These are phyloP conservation scores for Heliconius nattereri DNA, from an alignment of 1,140 invertebrate species.

Conservation along the genomic window DNA sequence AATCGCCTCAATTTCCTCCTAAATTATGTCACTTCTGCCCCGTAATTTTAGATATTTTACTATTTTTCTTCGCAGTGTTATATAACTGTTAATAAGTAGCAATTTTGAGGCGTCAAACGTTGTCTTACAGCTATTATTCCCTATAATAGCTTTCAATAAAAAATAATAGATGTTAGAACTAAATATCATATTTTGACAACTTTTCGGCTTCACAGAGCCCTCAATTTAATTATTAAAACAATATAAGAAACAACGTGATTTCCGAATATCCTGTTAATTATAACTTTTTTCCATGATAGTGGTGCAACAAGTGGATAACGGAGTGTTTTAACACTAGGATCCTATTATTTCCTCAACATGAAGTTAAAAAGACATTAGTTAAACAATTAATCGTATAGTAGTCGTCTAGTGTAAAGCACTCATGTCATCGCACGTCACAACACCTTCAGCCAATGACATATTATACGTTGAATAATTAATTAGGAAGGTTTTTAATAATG, in stretches of 20 bases:
- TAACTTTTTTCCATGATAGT: too few relatives aligned
- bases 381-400: background rate
- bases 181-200: background rate
- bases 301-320: background rate
- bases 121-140: slow-evolving; percentile 3
- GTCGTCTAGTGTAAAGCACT: background rate
- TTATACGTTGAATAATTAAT: slow-evolving; percentile 10
- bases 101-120: slow-evolving; percentile 25
- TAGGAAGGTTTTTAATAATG: background rate
- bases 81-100: slow-evolving; percentile 22
- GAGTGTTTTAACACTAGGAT: background rate
- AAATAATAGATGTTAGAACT: background rate
- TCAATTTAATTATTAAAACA: too few relatives aligned
- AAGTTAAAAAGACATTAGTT: background rate
- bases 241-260: too few relatives aligned
- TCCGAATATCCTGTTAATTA: too few relatives aligned
- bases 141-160: background rate
- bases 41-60: slow-evolving; percentile 20
- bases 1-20: background rate
- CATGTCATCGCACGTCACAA: slow-evolving; percentile 1
- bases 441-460: slow-evolving; percentile 1
- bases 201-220: background rate
- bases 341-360: background rate
- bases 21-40: slow-evolving; percentile 36
- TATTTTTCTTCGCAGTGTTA: slow-evolving; percentile 1